Conservation (phyloP, 2,888 invertebrate species). For the Eupelmus urozonus region DNA sequence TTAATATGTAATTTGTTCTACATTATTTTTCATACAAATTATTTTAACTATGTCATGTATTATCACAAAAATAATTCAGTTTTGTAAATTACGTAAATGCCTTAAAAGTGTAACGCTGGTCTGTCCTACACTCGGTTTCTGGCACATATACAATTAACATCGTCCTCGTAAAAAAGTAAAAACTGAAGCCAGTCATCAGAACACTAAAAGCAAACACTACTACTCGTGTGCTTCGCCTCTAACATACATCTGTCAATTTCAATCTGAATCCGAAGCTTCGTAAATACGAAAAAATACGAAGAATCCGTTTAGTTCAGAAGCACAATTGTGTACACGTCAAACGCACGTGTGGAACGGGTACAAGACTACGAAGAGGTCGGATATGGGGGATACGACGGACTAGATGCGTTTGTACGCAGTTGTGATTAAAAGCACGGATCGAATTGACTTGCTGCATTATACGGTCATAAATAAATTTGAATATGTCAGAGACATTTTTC, state of each 20-base stretch:
- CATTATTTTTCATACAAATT: conserved; percentile 7
- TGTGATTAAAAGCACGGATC: neutral
- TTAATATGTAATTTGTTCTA: no score
- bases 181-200: neutral
- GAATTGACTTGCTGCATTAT: neutral
- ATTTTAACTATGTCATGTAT: conserved; percentile 6
- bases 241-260: neutral
- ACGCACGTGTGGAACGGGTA: no score
- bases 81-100: neutral
- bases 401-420: neutral
- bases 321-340: neutral
- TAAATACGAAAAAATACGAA: conserved; percentile 10
- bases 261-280: neutral
- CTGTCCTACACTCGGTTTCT: neutral
- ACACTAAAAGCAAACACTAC: neutral
- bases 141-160: conserved; percentile 13
- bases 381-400: neutral
- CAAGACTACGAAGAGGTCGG: no score
- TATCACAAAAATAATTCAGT: conserved; percentile 22
- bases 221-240: neutral
- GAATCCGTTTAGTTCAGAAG: neutral
- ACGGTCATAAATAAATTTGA: no score
- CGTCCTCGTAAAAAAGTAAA: neutral
- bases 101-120: neutral
- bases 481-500: no score